A percentile compares a stretch with the other conserved stretches of the same genome.
These are phyloP conservation scores for Bradynema listronoti DNA, from an alignment of 1,140 invertebrate genomes.

Conservation along the genomic window DNA sequence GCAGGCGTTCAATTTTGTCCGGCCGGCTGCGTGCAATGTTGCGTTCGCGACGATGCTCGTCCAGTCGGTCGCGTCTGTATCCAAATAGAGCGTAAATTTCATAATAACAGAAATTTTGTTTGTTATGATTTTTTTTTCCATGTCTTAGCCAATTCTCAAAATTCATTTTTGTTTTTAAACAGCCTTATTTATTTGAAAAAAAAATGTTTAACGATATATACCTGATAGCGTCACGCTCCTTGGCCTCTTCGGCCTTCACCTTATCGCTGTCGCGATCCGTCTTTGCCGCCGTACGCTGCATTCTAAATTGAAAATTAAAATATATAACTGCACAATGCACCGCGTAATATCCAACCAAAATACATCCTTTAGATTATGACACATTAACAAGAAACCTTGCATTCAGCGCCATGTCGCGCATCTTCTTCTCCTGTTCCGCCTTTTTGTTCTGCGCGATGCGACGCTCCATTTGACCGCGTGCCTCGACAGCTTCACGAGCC, in stretches of 20 bases:
- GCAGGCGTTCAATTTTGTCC: conserved; percentile 75
- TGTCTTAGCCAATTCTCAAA: neutral
- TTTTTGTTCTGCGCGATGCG: conserved; percentile 95
- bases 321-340: no score
- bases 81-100: neutral
- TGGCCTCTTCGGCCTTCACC: conserved; percentile 66
- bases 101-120: neutral
- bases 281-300: conserved; percentile 8
- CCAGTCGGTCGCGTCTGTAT: conserved; percentile 36
- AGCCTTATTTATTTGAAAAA: no score
- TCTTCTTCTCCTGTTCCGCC: conserved; percentile 91
- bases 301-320: conserved; percentile 15
- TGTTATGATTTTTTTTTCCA: neutral
- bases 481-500: conserved; percentile 89
- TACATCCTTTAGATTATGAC: no score
- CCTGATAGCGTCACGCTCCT: conserved; percentile 80
- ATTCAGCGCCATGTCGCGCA: conserved; percentile 83
- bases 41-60: conserved; percentile 64
- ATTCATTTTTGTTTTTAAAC: neutral
- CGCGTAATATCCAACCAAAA: no score
- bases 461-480: conserved; percentile 86
- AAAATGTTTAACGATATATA: conserved; percentile 16
- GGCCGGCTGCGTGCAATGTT: conserved; percentile 86
- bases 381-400: conserved; percentile 68
- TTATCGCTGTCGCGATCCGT: conserved; percentile 39